phyloP scores from a whole-genome alignment of 2,113 vertebrate genomes.

The Montifringilla adamsi region DNA sequence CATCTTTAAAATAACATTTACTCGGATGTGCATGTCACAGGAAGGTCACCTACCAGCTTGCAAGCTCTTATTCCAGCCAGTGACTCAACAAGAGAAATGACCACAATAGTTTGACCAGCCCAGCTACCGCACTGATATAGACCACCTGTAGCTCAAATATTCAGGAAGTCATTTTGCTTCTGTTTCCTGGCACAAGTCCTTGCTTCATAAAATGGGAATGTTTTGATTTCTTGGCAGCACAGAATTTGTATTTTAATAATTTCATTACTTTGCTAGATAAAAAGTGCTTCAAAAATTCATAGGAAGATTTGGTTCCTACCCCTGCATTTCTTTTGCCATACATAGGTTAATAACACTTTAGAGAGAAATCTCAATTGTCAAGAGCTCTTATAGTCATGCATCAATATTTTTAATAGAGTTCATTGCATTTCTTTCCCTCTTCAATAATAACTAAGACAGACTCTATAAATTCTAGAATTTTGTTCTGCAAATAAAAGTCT shows the following conservation, averaged over 20 bases:
- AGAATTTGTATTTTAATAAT: background rate
- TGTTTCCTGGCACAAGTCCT: background rate
- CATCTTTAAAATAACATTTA: background rate
- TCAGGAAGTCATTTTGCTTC: background rate
- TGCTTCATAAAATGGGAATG: background rate
- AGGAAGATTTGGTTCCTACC: background rate
- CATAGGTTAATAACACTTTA: slow-evolving; percentile 1
- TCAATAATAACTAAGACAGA: slow-evolving; percentile 1
- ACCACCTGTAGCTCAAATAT: background rate
- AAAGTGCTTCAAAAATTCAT: background rate
- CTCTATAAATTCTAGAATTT: slow-evolving; percentile 31
- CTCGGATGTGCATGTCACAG: background rate
- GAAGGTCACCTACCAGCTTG: background rate
- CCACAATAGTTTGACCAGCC: background rate
- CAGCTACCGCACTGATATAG: background rate
- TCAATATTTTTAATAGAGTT: slow-evolving; percentile 47
- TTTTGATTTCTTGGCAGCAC: background rate
- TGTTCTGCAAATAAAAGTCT: slow-evolving; percentile 13
- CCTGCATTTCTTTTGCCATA: background rate
- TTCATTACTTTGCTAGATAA: background rate
- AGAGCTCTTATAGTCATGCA: background rate
- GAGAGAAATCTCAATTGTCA: slow-evolving; percentile 13
- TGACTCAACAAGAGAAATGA: background rate
- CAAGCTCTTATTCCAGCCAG: background rate
- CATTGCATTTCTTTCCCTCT: background rate